Evolutionary conservation across 2,888 invertebrate genomes (phyloP).

Genomic region (Diploptera punctata): DNA sequence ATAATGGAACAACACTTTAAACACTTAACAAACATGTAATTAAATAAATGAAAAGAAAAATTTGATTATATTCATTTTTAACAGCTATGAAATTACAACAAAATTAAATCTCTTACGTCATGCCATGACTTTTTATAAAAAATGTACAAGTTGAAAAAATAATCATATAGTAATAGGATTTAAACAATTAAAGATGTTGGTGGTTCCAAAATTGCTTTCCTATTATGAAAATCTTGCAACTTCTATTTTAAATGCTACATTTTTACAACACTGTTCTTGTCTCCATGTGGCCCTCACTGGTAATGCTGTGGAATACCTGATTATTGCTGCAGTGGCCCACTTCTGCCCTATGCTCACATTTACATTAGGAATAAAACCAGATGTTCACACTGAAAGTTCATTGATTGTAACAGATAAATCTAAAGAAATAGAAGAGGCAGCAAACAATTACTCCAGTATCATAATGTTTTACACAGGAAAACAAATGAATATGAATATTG

Average conservation of each 20-base stretch:
- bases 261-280: not conserved
- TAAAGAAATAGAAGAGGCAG: not conserved
- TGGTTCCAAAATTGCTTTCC: too few relatives aligned
- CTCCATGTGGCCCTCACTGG: not conserved
- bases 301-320: not conserved
- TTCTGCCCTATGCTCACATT: not conserved
- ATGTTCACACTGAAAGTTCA: not conserved
- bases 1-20: too few relatives aligned
- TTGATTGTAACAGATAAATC: not conserved
- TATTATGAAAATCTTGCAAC: not conserved
- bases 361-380: not conserved
- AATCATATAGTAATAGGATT: too few relatives aligned
- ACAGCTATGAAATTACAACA: too few relatives aligned
- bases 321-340: not conserved
- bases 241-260: not conserved
- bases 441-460: not conserved
- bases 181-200: too few relatives aligned
- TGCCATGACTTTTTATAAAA: too few relatives aligned
- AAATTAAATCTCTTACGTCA: too few relatives aligned
- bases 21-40: too few relatives aligned
- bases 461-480: not conserved
- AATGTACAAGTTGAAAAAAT: too few relatives aligned
- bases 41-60: too few relatives aligned
- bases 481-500: too few relatives aligned
- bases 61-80: too few relatives aligned